These are phyloP conservation scores for Avahi laniger DNA, from an alignment of 2,797 vertebrate species.

Conservation along the genomic window DNA sequence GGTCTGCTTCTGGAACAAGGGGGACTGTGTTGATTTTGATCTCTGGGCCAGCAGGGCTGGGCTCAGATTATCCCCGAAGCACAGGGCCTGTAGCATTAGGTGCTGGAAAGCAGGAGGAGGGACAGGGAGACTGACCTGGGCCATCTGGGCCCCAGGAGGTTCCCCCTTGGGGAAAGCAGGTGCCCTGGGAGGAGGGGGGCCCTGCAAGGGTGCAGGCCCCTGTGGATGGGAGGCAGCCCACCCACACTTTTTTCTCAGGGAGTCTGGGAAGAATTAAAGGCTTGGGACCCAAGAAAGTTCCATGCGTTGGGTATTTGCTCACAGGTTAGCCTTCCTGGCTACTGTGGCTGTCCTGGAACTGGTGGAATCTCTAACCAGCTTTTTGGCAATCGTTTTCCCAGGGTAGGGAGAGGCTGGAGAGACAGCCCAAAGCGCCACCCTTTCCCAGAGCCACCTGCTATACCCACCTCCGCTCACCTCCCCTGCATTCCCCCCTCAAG, in stretches of 20 bases:
- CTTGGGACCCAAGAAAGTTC: constrained; percentile 30
- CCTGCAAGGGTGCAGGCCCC: not conserved
- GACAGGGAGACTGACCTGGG: no score
- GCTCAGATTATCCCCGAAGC: not conserved
- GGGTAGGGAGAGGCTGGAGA: not conserved
- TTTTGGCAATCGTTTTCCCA: not conserved
- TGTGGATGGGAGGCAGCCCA: not conserved
- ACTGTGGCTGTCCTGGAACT: not conserved
- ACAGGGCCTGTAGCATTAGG: not conserved
- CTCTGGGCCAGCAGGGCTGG: not conserved
- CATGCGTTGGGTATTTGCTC: constrained; percentile 39
- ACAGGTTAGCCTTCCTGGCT: constrained; percentile 16
- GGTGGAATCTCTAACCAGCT: not conserved
- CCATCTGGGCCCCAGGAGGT: not conserved
- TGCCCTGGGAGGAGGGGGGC: not conserved
- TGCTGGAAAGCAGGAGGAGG: not conserved
- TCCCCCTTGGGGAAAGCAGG: not conserved
- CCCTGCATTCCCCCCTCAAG: not conserved
- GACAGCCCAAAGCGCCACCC: not conserved
- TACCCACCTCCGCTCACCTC: not conserved
- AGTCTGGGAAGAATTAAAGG: constrained; percentile 66
- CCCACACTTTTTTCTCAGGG: constrained; percentile 32
- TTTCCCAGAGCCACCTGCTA: not conserved
- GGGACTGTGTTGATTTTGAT: not conserved
- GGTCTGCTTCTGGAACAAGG: not conserved